These are phyloP conservation scores for Ooceraea biroi DNA, from an alignment of 1,140 invertebrate genomes.

Conservation along the genomic window DNA sequence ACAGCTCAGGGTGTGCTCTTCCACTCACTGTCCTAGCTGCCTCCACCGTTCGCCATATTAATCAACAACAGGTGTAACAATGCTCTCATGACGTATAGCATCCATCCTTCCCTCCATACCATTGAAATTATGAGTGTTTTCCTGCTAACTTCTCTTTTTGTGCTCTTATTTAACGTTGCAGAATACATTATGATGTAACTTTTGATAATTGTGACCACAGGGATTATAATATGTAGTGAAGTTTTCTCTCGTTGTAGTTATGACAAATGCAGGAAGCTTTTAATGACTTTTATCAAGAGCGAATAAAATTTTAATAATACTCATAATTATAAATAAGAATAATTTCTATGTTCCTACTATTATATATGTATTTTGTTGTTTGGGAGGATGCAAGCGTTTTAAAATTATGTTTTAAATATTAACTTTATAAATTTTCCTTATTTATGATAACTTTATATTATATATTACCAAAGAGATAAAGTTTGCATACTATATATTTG, in stretches of 20 bases:
- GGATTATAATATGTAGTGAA: background rate
- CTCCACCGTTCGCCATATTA: constrained; percentile 48
- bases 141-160: background rate
- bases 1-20: constrained; percentile 25
- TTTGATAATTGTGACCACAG: background rate
- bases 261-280: background rate
- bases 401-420: background rate
- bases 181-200: background rate
- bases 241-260: background rate
- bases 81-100: background rate
- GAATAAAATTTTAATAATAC: background rate
- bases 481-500: constrained; percentile 5
- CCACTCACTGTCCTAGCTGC: constrained; percentile 24
- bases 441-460: background rate
- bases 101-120: background rate
- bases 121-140: background rate
- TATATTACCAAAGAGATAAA: no score
- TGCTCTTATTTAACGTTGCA: background rate
- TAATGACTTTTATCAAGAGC: background rate
- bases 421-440: background rate
- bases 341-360: background rate
- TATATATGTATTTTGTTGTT: no score
- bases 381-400: background rate
- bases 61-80: constrained; percentile 53
- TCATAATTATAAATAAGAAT: background rate